phyloP scores from a whole-genome alignment of 2,888 invertebrate genomes.

The Xylocampa areola region DNA sequence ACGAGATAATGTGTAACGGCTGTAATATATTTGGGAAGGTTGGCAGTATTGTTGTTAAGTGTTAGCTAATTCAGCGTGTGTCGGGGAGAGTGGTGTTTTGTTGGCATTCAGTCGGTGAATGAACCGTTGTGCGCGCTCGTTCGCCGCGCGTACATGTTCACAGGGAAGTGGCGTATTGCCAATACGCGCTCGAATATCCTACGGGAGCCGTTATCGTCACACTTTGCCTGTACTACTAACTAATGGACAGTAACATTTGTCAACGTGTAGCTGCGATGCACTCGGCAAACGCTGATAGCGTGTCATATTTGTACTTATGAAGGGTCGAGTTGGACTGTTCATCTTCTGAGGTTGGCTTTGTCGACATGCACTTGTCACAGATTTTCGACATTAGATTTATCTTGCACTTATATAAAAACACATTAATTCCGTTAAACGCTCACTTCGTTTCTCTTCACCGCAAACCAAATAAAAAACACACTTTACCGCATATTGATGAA shows the following conservation, averaged over 20 bases:
- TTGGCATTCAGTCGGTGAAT: conserved; percentile 64
- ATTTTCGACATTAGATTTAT: conserved; percentile 9
- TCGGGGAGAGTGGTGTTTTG: conserved; percentile 50
- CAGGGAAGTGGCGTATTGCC: conserved; percentile 78
- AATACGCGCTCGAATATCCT: conserved; percentile 69
- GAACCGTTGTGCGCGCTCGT: conserved; percentile 63
- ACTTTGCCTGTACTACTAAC: conserved; percentile 64
- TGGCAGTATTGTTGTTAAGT: conserved; percentile 62
- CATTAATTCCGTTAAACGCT: conserved; percentile 17
- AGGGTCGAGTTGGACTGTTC: no score
- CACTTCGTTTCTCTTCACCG: conserved; percentile 8
- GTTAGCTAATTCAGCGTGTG: conserved; percentile 63
- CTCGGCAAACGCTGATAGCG: conserved; percentile 31
- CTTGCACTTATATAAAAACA: conserved; percentile 2
- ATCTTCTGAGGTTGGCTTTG: no score
- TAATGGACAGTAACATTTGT: conserved; percentile 70
- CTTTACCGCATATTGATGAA: conserved; percentile 33
- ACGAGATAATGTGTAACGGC: conserved; percentile 55
- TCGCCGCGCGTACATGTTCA: conserved; percentile 50
- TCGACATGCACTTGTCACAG: conserved; percentile 7
- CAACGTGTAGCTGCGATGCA: conserved; percentile 42
- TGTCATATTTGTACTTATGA: conserved; percentile 40
- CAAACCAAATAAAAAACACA: conserved; percentile 22
- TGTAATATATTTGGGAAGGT: conserved; percentile 63
- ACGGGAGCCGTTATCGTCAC: conserved; percentile 69